Evolutionary conservation across 2,113 vertebrate species (phyloP).

Genomic region (Tetrax tetrax): DNA sequence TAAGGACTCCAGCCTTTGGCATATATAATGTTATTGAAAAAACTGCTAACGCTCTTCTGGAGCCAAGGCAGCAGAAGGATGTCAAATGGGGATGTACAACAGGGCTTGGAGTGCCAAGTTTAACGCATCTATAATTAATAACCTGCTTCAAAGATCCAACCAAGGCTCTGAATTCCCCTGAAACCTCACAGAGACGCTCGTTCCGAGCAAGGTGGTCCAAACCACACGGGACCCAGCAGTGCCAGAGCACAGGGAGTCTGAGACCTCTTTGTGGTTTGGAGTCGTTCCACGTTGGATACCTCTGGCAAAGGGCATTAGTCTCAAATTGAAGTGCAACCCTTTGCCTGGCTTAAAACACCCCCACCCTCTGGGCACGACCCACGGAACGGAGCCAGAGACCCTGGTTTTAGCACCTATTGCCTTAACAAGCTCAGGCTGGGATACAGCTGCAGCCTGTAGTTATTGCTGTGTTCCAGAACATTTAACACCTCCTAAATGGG

Average conservation of each 20-base stretch:
- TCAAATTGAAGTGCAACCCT: not conserved
- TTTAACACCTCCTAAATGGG: not conserved
- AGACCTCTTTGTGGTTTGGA: not conserved
- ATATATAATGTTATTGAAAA: not conserved
- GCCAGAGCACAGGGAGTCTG: not conserved
- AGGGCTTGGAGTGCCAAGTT: not conserved
- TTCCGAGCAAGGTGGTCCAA: not conserved
- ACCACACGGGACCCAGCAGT: not conserved
- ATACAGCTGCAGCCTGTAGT: not conserved
- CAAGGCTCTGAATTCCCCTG: not conserved
- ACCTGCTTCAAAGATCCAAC: not conserved
- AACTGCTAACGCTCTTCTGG: not conserved
- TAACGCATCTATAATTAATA: not conserved
- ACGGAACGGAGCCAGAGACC: not conserved
- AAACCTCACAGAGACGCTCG: not conserved
- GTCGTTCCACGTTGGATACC: not conserved
- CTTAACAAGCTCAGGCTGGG: not conserved
- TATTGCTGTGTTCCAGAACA: not conserved
- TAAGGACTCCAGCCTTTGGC: not conserved
- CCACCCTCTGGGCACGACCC: not conserved
- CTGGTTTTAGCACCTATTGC: not conserved
- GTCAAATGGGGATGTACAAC: not conserved
- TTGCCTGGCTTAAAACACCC: not conserved
- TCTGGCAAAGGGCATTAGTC: not conserved
- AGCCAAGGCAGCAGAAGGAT: constrained; percentile 24